Evolutionary conservation across 1,140 invertebrate species (phyloP), one percentile per base, ranked within the genome.

Genomic region (Eupristina koningsbergeri): DNA sequence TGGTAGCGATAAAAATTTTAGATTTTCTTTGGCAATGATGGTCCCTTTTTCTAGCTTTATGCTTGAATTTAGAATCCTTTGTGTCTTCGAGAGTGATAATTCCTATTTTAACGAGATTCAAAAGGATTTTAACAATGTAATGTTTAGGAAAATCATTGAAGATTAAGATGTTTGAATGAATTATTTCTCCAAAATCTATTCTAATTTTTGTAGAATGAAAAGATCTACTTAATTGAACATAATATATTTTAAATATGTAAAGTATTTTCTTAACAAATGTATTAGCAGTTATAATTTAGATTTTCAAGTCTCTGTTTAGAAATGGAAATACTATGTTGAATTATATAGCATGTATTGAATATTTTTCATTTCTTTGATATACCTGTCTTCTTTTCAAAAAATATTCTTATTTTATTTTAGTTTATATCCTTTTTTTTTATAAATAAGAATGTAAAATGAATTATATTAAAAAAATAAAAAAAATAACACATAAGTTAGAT

Each of bases 1-100:
- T 64, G 64, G 58, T 80, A 80, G 82, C 77, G 79, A 84, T 80
- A 81, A 86, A 86, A 86, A 85, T 86, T 88, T 86, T 36, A 75
- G 63, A 29, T 81, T 86, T 86, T 53, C 61, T 36, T 41, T 85
- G 87, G 53, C 47, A 17, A 47, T 31, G 41, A 74, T 53, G 47
- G n/a, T n/a, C 64, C 15, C 41, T 41, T 31, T 53, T 53, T 58
- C 41, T 11, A n/a, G 31, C 80, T 63, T 74, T 63, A 7, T 74
- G 22, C 80, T 63, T n/a, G 39, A 63, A 34, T 22, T 8, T 45
- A 58, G 53, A 53, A 29, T 9, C 41, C 15, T 39, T 74, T 75
- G 71, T 61, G 15, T 34, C n/a, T 36, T 17, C 26, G 26, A 9
- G 41, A 50, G 22, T 22, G 22, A 69, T 64, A 63, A 71, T 73